Base-by-base conservation (phyloP, 2,888 invertebrate genomes). In the Aleiodes alternator region DNA sequence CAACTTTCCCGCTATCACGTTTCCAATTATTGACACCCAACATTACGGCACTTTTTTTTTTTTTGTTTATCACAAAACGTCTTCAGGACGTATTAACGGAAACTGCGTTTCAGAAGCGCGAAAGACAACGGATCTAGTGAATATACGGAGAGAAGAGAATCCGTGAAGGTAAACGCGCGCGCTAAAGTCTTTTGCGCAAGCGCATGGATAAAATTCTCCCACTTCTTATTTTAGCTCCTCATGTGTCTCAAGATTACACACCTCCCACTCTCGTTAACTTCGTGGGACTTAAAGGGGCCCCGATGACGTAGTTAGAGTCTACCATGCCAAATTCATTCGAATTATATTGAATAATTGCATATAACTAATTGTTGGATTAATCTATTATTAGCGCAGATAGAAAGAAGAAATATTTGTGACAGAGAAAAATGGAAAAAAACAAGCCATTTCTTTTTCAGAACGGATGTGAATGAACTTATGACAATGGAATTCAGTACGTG, bases 21-120 rank as follows among this genome's bases (percentile, higher is more conserved):
- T 70, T 29, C 31, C 43, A 69, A 64, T 76, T 75, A 75, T 76
- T 73, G 29, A 61, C 69, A 69, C 75, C 31, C 55, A 74, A 71
- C 66, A 75, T 82, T 79, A 79, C 81, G 75, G 79, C 78, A 80
- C 68, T 66, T 23, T 2, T 23, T 23, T 23, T 23, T 23, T 23
- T 23, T 23, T 23, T 23, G 1, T 23, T 23, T 23, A 68, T 51
- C 84, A 78, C 83, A 23, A 23, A 85, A 83, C 86, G 86, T 85
- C 84, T 79, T 83, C 82, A 83, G 83, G 85, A 86, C 82, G 84
- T 87, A 86, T 86, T 87, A 85, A 86, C 87, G 87, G 87, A 88
- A 88, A 88, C 88, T 88, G 88, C 88, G 88, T 86, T 85, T 84
- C 85, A 85, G 84, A 82, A 85, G 83, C 84, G 81, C 82, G 76